Conservation (phyloP, 2,113 vertebrate genomes). For the Riparia riparia region DNA sequence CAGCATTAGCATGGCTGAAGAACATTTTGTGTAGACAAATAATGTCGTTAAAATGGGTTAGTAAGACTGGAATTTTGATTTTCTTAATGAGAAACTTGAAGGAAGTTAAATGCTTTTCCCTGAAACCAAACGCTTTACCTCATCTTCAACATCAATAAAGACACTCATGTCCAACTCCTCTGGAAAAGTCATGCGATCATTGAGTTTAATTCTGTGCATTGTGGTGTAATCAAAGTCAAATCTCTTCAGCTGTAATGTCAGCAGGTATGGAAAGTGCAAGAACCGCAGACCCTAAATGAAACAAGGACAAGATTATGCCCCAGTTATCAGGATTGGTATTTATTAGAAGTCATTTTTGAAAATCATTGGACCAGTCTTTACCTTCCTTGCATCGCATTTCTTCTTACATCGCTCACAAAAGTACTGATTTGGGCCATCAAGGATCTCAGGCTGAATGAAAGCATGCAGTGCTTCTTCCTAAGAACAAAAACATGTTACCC, state of each 20-base stretch:
- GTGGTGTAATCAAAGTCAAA: conserved; percentile 99
- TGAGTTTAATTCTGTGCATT: conserved; percentile 98
- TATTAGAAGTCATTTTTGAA: not conserved
- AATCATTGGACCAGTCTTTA: conserved; percentile 56
- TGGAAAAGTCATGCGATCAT: conserved; percentile 98
- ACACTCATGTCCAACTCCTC: conserved; percentile 98
- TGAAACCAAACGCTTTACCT: conserved; percentile 79
- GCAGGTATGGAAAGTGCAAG: conserved; percentile 95
- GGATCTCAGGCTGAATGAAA: conserved; percentile 96
- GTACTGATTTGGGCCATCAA: conserved; percentile 97
- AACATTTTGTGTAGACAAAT: not conserved
- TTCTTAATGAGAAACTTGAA: not conserved
- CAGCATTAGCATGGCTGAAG: not conserved
- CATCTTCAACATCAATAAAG: conserved; percentile 97
- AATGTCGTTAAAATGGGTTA: not conserved
- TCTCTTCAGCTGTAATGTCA: conserved; percentile 95
- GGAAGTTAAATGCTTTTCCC: not conserved
- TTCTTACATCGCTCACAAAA: conserved; percentile 99
- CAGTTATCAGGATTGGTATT: not conserved
- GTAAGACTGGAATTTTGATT: not conserved
- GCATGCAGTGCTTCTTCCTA: conserved; percentile 98
- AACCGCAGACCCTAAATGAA: conserved; percentile 90
- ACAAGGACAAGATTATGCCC: not conserved
- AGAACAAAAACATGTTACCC: conserved; percentile 42
- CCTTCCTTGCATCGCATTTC: conserved; percentile 98